A percentile compares a stretch with the other conserved stretches of the same genome.
These are phyloP conservation scores for Ciona savignyi DNA, from an alignment of 23 tunicate genomes.

Conservation along the genomic window DNA sequence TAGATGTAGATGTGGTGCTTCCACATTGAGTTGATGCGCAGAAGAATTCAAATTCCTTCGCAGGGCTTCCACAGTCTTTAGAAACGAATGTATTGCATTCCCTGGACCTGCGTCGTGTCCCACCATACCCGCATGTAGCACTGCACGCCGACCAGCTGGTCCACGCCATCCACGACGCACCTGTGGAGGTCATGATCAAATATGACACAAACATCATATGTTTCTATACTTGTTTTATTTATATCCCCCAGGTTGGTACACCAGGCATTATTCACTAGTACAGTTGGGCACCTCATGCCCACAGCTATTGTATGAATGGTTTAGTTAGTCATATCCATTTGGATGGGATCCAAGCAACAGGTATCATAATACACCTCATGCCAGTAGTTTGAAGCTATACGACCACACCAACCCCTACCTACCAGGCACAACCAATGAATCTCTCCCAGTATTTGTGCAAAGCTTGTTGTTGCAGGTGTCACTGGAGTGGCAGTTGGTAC, in stretches of 20 bases:
- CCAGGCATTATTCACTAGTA: too few relatives aligned
- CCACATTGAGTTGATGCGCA: neutral
- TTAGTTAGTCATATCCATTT: too few relatives aligned
- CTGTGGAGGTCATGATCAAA: too few relatives aligned
- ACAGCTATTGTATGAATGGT: too few relatives aligned
- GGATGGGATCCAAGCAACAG: too few relatives aligned
- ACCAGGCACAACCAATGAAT: neutral
- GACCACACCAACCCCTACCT: too few relatives aligned
- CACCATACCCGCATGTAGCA: neutral
- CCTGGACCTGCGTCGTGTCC: neutral
- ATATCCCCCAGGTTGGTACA: too few relatives aligned
- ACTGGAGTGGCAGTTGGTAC: conserved; percentile 1
- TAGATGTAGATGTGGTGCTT: neutral
- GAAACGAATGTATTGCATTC: neutral
- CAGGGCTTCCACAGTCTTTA: neutral
- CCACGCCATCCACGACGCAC: neutral
- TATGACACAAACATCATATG: too few relatives aligned
- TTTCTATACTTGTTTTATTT: too few relatives aligned
- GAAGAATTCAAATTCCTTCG: neutral
- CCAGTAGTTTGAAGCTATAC: too few relatives aligned
- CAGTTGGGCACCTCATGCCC: too few relatives aligned
- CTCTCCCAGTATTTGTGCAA: neutral
- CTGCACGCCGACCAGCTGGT: neutral
- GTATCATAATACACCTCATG: too few relatives aligned
- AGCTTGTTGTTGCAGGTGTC: neutral